Conservation (phyloP, 1,140 invertebrate species). For the Chironomus striatipennis region DNA sequence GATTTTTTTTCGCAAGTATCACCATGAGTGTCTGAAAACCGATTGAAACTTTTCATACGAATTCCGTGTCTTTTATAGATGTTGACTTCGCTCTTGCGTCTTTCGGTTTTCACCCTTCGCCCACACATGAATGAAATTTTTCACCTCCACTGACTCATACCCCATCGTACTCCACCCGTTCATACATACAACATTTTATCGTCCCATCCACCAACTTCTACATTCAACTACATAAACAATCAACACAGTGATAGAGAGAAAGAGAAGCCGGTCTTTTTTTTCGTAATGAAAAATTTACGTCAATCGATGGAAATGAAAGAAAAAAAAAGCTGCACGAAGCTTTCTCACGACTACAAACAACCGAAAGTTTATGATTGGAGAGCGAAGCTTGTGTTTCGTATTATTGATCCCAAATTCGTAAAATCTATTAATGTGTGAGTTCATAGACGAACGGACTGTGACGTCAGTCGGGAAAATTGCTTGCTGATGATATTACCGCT, state of each 20-base stretch:
- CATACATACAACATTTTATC: neutral
- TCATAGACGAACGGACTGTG: neutral
- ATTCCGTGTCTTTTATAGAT: slow-evolving; percentile 15
- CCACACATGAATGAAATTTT: slow-evolving; percentile 23
- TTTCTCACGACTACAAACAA: neutral
- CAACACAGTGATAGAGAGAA: neutral
- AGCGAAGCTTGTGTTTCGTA: neutral
- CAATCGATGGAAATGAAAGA: neutral
- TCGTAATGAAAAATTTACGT: slow-evolving; percentile 18
- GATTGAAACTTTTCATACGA: neutral
- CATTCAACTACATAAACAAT: neutral
- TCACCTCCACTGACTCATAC: neutral
- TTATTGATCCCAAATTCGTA: neutral
- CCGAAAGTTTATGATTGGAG: neutral
- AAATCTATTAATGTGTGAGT: neutral
- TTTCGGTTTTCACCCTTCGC: neutral
- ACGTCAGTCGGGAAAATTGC: slow-evolving; percentile 22
- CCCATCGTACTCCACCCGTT: neutral
- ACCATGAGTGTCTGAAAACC: neutral
- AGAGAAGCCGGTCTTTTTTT: neutral
- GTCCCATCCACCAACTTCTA: neutral
- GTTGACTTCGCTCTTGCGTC: neutral
- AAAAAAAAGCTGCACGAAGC: neutral
- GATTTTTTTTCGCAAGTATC: neutral
- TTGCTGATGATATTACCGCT: neutral